Percentiles rank a stretch among this genome's conserved stretches.
Conservation (phyloP, 2,888 invertebrate genomes). For the Podotricha telesiphe region DNA sequence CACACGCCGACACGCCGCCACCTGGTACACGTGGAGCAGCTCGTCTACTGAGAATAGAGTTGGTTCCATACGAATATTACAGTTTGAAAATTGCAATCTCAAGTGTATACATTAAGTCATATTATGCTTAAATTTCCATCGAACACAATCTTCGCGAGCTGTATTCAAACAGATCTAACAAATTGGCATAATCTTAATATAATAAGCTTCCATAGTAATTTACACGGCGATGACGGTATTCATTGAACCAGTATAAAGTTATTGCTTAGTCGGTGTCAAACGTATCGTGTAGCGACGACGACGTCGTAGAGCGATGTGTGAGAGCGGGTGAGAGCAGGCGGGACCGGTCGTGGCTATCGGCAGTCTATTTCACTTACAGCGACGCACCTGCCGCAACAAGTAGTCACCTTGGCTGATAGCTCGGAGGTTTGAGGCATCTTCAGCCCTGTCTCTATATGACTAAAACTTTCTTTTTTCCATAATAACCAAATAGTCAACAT, state of each 20-base stretch:
- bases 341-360: slow-evolving; percentile 16
- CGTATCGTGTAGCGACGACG: neutral
- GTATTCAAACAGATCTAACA: slow-evolving; percentile 28
- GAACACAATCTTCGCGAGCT: neutral
- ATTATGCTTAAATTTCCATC: neutral
- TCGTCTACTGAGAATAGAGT: neutral
- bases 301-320: neutral
- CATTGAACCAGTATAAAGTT: slow-evolving; percentile 22
- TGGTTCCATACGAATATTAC: too few species aligned
- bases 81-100: neutral
- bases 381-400: slow-evolving; percentile 20
- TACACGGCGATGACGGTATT: slow-evolving; percentile 4
- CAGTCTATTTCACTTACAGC: slow-evolving; percentile 23
- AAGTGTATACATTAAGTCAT: neutral
- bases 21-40: neutral
- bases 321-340: slow-evolving; percentile 4
- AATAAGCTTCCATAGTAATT: slow-evolving; percentile 14
- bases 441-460: too few species aligned
- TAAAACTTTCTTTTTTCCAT: too few species aligned
- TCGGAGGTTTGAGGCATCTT: too few species aligned
- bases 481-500: too few species aligned
- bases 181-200: too few species aligned
- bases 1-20: slow-evolving; percentile 2
- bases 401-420: neutral
- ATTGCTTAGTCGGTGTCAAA: slow-evolving; percentile 14